phyloP scores from a whole-genome alignment of 2,797 vertebrate genomes.

The Syngnathus rostellatus region DNA sequence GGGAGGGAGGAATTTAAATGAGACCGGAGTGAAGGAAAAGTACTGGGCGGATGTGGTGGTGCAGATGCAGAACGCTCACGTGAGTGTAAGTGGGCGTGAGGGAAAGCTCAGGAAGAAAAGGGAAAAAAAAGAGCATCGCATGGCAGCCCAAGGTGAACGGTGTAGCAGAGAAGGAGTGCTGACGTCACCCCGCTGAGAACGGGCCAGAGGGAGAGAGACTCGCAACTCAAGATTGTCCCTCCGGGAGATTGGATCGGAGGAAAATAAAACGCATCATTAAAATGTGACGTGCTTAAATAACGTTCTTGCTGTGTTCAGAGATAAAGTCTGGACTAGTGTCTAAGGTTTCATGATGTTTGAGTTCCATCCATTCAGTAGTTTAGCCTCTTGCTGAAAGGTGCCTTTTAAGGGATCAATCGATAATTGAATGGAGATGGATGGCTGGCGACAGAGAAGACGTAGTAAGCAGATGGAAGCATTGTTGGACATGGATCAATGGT shows the following conservation, averaged over 20 bases:
- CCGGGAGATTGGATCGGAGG: background rate
- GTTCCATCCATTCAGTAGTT: too few species aligned
- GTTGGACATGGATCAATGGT: too few species aligned
- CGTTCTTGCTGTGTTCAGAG: too few species aligned
- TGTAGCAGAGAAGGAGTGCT: conserved; percentile 29
- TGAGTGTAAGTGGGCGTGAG: conserved; percentile 37
- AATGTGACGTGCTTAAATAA: background rate
- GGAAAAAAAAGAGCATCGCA: conserved; percentile 14
- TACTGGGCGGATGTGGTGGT: conserved; percentile 59
- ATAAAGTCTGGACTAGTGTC: too few species aligned
- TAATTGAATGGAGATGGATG: too few species aligned
- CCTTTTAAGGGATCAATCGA: too few species aligned
- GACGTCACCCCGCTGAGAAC: conserved; percentile 33
- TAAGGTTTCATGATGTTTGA: too few species aligned
- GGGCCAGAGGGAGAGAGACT: background rate
- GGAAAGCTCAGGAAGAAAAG: background rate
- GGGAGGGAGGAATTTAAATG: conserved; percentile 60
- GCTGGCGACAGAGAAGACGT: too few species aligned
- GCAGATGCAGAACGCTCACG: conserved; percentile 57
- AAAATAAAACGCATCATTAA: background rate
- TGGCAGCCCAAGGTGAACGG: conserved; percentile 57
- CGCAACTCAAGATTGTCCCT: background rate
- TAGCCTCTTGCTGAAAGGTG: too few species aligned
- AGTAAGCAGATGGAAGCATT: too few species aligned
- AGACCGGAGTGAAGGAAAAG: conserved; percentile 65